Evolutionary conservation across 2,113 vertebrate genomes (phyloP).

Genomic region (Heptranchias perlo): DNA sequence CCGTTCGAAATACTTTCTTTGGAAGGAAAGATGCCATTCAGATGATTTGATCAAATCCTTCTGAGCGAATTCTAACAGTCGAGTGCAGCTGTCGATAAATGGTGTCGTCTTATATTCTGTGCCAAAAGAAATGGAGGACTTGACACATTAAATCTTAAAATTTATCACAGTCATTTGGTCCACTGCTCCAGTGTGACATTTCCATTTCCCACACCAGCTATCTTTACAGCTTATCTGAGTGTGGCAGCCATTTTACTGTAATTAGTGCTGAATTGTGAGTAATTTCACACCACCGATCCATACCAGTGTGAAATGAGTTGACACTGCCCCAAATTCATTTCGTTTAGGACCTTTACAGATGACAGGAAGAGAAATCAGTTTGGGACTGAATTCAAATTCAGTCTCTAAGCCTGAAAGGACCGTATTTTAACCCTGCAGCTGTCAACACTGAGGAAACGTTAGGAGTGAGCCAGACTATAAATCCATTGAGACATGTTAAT

Average conservation of each 20-base stretch:
- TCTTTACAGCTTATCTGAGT: neutral
- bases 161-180: neutral
- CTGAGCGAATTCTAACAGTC: constrained; percentile 13
- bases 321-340: neutral
- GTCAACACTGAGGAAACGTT: neutral
- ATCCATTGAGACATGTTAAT: neutral
- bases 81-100: constrained; percentile 1
- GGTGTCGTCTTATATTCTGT: neutral
- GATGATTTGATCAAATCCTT: constrained; percentile 12
- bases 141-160: constrained; percentile 12
- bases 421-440: neutral
- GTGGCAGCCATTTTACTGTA: constrained; percentile 7
- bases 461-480: too few species aligned
- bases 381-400: neutral
- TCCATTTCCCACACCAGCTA: constrained; percentile 2
- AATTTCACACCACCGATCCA: neutral
- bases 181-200: neutral
- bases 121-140: neutral
- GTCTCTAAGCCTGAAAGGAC: neutral
- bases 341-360: neutral
- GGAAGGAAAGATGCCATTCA: neutral
- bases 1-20: neutral
- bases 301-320: neutral
- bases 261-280: constrained; percentile 12
- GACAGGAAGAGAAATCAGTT: neutral